Conservation (phyloP, 2,888 invertebrate species). For the Diaperis boleti region DNA sequence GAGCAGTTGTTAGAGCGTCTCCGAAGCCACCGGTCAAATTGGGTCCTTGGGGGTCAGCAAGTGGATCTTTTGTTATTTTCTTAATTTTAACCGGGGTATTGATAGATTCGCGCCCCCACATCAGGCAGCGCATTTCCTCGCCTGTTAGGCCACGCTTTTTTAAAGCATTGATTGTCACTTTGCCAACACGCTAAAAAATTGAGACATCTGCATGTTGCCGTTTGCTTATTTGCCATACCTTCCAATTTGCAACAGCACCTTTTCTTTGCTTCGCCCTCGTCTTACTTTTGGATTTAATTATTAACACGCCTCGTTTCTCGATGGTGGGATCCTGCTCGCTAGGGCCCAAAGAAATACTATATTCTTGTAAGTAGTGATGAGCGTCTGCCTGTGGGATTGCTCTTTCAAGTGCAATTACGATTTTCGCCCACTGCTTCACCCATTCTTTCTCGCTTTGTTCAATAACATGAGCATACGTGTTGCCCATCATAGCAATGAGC, state of each 20-base stretch:
- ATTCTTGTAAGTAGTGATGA: constrained; percentile 92
- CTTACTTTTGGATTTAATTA: constrained; percentile 97
- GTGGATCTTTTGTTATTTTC: constrained; percentile 35
- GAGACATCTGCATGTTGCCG: not conserved
- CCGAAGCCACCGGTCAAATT: constrained; percentile 69
- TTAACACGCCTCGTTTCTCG: constrained; percentile 95
- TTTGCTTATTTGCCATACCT: constrained; percentile 71
- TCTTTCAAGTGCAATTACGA: constrained; percentile 95
- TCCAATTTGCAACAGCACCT: constrained; percentile 97
- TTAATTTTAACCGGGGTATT: constrained; percentile 84
- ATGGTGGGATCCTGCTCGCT: constrained; percentile 81
- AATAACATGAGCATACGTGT: constrained; percentile 98
- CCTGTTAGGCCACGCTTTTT: constrained; percentile 87
- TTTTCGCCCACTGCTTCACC: constrained; percentile 99
- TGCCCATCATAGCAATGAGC: constrained; percentile 99
- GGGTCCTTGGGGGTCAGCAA: constrained; percentile 61
- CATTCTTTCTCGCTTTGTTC: constrained; percentile 99
- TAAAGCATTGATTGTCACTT: constrained; percentile 86
- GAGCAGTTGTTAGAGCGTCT: constrained; percentile 79
- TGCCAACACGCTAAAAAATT: constrained; percentile 80
- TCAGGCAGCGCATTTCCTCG: constrained; percentile 85
- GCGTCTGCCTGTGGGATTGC: constrained; percentile 92
- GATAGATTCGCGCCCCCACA: constrained; percentile 93
- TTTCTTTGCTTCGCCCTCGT: constrained; percentile 96
- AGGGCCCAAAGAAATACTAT: constrained; percentile 92